A percentile compares a stretch with the other conserved stretches of the same genome.
Conservation (phyloP, 1,140 invertebrate genomes). For the Chironomus striatipennis region DNA sequence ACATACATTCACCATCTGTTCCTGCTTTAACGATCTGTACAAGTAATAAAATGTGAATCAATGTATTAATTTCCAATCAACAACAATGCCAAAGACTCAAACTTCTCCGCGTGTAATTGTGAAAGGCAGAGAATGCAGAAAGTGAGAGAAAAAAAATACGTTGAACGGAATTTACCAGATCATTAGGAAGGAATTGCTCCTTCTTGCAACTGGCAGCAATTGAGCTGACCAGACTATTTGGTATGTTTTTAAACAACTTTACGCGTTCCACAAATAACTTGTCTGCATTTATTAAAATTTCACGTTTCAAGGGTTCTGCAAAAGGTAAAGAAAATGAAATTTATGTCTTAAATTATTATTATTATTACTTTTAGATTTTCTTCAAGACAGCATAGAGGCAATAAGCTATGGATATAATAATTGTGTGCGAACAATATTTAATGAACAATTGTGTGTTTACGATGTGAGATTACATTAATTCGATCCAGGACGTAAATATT, state of each 20-base stretch:
- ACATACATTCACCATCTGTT: constrained; percentile 49
- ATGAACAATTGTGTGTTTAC: too few species aligned
- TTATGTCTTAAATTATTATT: background rate
- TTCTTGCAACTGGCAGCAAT: constrained; percentile 13
- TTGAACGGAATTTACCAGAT: constrained; percentile 2
- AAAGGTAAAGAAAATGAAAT: background rate
- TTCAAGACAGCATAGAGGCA: too few species aligned
- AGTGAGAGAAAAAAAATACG: background rate
- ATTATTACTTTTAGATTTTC: background rate
- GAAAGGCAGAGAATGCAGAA: background rate
- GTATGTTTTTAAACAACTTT: background rate
- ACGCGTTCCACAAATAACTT: background rate
- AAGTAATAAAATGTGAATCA: background rate
- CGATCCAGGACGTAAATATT: too few species aligned
- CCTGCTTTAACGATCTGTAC: constrained; percentile 45
- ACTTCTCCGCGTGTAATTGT: background rate
- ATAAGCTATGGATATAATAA: too few species aligned
- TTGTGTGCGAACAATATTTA: too few species aligned
- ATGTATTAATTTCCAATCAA: background rate
- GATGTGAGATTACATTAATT: too few species aligned
- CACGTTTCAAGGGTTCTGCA: background rate
- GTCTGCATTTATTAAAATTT: constrained; percentile 4
- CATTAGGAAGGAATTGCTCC: constrained; percentile 17
- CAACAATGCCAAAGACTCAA: background rate
- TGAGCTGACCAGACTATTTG: background rate